A percentile compares a stretch with the other conserved stretches of the same genome.
These are phyloP conservation scores for Pardosa pseudoannulata DNA, from an alignment of 2,888 invertebrate genomes.

Conservation along the genomic window DNA sequence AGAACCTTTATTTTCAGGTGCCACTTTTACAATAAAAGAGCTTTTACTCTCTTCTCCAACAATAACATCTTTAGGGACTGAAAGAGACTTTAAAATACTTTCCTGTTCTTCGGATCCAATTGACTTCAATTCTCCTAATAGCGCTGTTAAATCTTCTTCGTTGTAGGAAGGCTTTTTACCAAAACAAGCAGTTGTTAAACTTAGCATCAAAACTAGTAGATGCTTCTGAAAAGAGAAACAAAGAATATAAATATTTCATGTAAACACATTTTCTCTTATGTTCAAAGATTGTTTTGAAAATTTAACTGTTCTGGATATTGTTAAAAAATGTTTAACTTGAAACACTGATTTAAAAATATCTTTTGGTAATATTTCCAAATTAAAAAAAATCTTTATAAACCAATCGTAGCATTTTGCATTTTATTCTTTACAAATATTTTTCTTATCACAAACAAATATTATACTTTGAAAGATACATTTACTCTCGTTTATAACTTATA, in stretches of 20 bases:
- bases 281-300: too few relatives aligned
- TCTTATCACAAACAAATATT: too few relatives aligned
- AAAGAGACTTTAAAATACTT: not conserved
- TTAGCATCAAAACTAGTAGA: not conserved
- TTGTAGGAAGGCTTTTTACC: not conserved
- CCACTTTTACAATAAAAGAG: not conserved
- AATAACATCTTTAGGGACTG: not conserved
- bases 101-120: constrained; percentile 11
- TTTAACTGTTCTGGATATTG: too few relatives aligned
- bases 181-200: not conserved
- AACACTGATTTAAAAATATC: too few relatives aligned
- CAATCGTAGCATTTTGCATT: too few relatives aligned
- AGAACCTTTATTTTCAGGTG: not conserved
- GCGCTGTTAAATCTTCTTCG: not conserved
- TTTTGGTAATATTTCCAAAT: too few relatives aligned
- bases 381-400: too few relatives aligned
- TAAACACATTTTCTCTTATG: too few relatives aligned
- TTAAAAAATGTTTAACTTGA: too few relatives aligned
- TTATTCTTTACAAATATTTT: too few relatives aligned
- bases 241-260: not conserved
- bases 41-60: not conserved
- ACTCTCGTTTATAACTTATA: too few relatives aligned
- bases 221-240: not conserved
- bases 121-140: constrained; percentile 5
- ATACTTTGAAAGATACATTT: too few relatives aligned